phyloP scores from a whole-genome alignment of 2,797 vertebrate genomes.

The Diglossa cyanea region DNA sequence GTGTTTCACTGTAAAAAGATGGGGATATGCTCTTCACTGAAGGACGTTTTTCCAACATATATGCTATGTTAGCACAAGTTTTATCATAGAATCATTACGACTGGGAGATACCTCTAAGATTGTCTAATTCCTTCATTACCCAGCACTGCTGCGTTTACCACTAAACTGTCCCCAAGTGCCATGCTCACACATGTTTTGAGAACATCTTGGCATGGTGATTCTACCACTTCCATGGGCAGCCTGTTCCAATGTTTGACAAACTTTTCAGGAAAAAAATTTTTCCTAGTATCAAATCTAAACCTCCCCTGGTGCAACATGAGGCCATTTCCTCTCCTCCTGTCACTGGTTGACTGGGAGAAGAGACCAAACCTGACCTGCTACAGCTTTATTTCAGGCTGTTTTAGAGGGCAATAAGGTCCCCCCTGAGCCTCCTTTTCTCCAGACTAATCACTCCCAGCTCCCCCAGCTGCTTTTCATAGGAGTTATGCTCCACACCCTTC shows the following conservation, averaged over 20 bases:
- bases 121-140: rapidly evolving
- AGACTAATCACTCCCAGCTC: background rate
- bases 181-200: background rate
- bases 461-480: background rate
- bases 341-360: background rate
- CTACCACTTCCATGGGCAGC: background rate
- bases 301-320: background rate
- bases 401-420: background rate
- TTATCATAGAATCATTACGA: background rate
- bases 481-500: background rate
- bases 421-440: background rate
- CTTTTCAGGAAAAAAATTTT: background rate
- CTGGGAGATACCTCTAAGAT: background rate
- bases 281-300: background rate
- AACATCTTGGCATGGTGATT: background rate
- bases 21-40: background rate
- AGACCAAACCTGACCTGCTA: background rate
- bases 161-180: background rate
- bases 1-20: background rate
- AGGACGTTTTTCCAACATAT: background rate
- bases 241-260: background rate
- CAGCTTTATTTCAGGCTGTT: background rate
- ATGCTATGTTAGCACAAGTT: background rate
- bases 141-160: rapidly evolving
- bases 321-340: background rate